These are phyloP conservation scores for Peromyscus leucopus DNA, from an alignment of 2,113 vertebrate species.

Conservation along the genomic window DNA sequence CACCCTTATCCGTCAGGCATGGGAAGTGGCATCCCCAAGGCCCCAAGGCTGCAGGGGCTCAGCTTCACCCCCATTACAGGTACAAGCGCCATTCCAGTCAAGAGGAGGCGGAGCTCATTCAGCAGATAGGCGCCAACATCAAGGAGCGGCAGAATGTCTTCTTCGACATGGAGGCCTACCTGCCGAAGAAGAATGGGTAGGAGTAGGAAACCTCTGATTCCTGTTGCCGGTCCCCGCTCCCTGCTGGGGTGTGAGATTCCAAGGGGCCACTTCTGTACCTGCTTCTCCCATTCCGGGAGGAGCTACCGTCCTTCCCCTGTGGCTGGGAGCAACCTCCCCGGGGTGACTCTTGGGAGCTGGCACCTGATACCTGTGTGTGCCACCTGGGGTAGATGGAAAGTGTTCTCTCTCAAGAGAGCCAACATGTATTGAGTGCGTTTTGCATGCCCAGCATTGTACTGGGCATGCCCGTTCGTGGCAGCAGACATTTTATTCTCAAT, in stretches of 20 bases:
- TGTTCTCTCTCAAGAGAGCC: not conserved
- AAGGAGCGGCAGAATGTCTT: conserved; percentile 96
- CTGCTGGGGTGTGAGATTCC: not conserved
- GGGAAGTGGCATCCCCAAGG: not conserved
- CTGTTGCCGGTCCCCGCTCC: too few species aligned
- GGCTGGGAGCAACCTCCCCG: not conserved
- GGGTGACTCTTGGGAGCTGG: not conserved
- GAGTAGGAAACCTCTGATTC: not conserved
- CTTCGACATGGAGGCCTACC: conserved; percentile 98
- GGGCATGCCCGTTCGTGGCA: not conserved
- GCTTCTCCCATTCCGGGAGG: not conserved
- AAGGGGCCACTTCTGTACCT: fast-evolving
- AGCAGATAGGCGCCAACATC: conserved; percentile 91
- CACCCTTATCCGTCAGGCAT: not conserved
- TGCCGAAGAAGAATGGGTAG: conserved; percentile 98
- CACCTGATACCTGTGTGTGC: not conserved
- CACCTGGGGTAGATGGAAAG: not conserved
- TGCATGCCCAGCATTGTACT: not conserved
- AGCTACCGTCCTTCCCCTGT: not conserved
- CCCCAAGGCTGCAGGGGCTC: not conserved
- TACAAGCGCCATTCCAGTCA: conserved; percentile 86
- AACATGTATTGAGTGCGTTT: not conserved
- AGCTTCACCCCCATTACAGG: conserved; percentile 81
- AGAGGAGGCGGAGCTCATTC: conserved; percentile 89
- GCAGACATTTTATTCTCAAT: not conserved